Conservation (phyloP, 2,888 invertebrate species). For the Protophormia terraenovae region DNA sequence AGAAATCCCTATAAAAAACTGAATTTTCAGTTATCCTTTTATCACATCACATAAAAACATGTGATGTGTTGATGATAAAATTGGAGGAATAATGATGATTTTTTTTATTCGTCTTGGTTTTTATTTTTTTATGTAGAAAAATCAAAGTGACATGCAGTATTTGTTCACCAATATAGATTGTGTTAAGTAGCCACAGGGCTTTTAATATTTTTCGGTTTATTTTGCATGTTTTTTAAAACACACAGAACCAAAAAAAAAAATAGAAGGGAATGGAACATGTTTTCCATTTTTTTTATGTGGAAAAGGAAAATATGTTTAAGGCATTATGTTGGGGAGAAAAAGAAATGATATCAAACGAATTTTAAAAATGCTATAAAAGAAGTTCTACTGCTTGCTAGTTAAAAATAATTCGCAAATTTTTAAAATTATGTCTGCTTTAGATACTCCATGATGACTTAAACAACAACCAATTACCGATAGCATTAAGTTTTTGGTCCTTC, state of each 20-base stretch:
- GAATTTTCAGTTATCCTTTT: conserved; percentile 57
- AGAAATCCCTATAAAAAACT: conserved; percentile 27
- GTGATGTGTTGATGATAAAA: conserved; percentile 62
- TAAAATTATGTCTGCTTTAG: background rate
- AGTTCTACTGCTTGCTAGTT: background rate
- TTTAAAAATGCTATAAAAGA: background rate
- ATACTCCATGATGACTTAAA: too few relatives aligned
- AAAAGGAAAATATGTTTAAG: conserved; percentile 48
- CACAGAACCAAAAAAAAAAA: conserved; percentile 9
- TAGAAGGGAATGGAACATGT: conserved; percentile 44
- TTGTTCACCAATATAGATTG: conserved; percentile 62
- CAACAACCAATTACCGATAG: too few relatives aligned
- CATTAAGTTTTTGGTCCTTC: too few relatives aligned
- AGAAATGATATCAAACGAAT: conserved; percentile 13
- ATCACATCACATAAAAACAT: conserved; percentile 60
- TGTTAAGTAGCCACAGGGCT: conserved; percentile 70
- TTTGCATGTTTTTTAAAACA: conserved; percentile 51
- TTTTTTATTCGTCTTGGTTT: conserved; percentile 1
- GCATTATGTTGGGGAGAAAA: conserved; percentile 40
- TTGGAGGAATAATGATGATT: conserved; percentile 52
- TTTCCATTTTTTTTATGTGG: background rate
- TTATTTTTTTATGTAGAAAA: background rate
- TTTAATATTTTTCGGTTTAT: conserved; percentile 63
- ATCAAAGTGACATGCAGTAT: conserved; percentile 68
- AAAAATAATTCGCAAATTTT: background rate